Conservation (phyloP, 2,797 vertebrate species). For the Pyrocephalus nanus region DNA sequence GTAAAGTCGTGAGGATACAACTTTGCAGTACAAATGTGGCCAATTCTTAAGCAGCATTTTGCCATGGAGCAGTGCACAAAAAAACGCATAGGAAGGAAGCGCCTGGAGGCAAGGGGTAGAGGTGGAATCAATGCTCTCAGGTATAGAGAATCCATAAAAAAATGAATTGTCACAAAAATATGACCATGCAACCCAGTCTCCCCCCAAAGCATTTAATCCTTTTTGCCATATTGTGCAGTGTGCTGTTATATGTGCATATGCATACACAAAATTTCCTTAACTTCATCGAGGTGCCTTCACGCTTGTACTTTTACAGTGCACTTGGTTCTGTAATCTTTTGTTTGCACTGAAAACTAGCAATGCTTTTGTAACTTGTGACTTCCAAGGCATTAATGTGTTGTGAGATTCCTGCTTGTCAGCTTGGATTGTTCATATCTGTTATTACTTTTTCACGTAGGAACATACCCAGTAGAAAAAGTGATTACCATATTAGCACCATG, state of each 20-base stretch:
- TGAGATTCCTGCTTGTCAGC: not conserved
- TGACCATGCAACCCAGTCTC: not conserved
- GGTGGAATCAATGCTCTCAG: not conserved
- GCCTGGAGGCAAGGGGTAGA: not conserved
- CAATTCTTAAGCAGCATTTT: not conserved
- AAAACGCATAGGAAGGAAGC: not conserved
- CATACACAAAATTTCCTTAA: not conserved
- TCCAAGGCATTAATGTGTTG: not conserved
- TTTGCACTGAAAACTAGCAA: not conserved
- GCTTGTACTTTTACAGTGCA: not conserved
- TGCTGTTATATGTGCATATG: not conserved
- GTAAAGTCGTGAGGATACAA: not conserved
- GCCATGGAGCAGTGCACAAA: not conserved
- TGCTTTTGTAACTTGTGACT: not conserved
- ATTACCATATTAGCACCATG: not conserved
- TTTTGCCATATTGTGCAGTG: not conserved
- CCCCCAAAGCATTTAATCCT: not conserved
- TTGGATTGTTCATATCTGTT: not conserved
- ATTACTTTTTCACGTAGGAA: not conserved
- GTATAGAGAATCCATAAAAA: not conserved
- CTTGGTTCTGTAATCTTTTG: not conserved
- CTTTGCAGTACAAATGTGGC: not conserved
- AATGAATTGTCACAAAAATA: not conserved
- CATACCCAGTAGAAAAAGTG: not conserved
- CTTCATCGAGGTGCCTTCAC: not conserved